These are phyloP conservation scores for Zaprionus camerounensis DNA, from an alignment of 1,140 invertebrate species.

Conservation along the genomic window DNA sequence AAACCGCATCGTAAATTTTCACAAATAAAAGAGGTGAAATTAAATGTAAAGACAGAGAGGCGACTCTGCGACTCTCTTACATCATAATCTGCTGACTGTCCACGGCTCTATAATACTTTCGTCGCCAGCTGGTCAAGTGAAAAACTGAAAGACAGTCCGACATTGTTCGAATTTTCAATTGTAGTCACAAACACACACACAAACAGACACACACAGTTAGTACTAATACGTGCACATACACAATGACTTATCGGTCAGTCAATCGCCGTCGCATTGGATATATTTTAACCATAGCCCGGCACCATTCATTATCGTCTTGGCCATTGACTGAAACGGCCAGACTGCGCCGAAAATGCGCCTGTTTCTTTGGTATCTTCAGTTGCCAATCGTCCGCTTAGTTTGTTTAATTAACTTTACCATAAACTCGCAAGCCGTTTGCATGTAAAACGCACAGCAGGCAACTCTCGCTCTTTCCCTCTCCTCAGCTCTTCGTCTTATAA, in stretches of 20 bases:
- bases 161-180: slow-evolving; percentile 80
- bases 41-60: not conserved
- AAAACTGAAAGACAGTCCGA: slow-evolving; percentile 27
- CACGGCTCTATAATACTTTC: slow-evolving; percentile 45
- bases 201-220: not conserved
- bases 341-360: slow-evolving; percentile 58
- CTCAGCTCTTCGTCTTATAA: not conserved
- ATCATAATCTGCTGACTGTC: slow-evolving; percentile 31
- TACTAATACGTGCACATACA: slow-evolving; percentile 12
- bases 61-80: not conserved
- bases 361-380: slow-evolving; percentile 53
- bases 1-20: not conserved
- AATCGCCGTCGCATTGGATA: slow-evolving; percentile 50
- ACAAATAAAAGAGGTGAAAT: slow-evolving; percentile 23
- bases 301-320: slow-evolving; percentile 42
- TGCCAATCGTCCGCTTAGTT: slow-evolving; percentile 58
- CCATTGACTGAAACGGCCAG: slow-evolving; percentile 35
- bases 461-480: not conserved
- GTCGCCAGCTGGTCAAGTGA: slow-evolving; percentile 28
- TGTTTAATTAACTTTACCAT: slow-evolving; percentile 67
- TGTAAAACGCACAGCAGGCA: slow-evolving; percentile 34
- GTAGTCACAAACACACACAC: slow-evolving; percentile 62
- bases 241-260: slow-evolving; percentile 67
- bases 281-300: slow-evolving; percentile 39
- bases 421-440: slow-evolving; percentile 3